These are phyloP conservation scores for Heliconius aoede DNA, from an alignment of 2,888 invertebrate genomes.

Conservation along the genomic window DNA sequence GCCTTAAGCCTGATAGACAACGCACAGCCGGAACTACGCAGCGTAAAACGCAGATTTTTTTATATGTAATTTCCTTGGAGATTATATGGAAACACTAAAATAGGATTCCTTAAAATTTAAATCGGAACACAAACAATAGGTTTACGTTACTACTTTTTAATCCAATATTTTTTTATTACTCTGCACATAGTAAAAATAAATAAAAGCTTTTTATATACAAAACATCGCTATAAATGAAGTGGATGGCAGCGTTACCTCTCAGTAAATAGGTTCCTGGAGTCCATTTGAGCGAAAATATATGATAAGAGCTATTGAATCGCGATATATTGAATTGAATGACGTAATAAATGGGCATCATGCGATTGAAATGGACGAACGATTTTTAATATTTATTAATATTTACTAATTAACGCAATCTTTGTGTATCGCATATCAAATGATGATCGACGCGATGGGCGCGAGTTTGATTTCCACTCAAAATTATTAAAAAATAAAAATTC, in stretches of 20 bases:
- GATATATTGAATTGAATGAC: slow-evolving; percentile 38
- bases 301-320: slow-evolving; percentile 39
- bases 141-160: background rate
- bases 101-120: background rate
- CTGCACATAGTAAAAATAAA: background rate
- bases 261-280: slow-evolving; percentile 39
- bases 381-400: slow-evolving; percentile 13
- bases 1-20: background rate
- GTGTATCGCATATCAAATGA: background rate
- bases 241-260: slow-evolving; percentile 19
- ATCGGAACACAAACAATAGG: background rate
- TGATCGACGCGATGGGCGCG: background rate
- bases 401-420: background rate
- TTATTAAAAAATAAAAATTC: no score
- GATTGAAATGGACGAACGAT: slow-evolving; percentile 13
- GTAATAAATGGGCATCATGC: slow-evolving; percentile 35
- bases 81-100: no score
- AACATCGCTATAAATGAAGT: slow-evolving; percentile 1
- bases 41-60: no score
- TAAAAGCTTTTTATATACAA: background rate
- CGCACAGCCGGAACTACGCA: background rate
- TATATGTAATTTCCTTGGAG: no score
- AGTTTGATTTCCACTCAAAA: background rate
- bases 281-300: slow-evolving; percentile 41
- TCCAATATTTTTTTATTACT: background rate